Evolutionary conservation across 2,797 vertebrate genomes (phyloP), one percentile per base, ranked within the genome.

Genomic region (Pseudochromis fuscus): DNA sequence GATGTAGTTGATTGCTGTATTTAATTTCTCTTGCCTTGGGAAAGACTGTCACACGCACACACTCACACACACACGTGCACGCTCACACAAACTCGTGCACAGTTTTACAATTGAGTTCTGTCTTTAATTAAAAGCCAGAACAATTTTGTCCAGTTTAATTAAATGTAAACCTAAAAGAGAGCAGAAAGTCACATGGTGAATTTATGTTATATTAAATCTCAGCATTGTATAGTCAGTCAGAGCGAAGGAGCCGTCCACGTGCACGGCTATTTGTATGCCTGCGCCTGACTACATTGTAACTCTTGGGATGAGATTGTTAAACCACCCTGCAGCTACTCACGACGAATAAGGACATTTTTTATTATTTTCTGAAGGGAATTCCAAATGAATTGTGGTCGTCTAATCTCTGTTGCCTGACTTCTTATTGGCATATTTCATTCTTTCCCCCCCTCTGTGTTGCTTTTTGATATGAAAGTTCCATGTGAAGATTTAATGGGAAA

Each of bases 91-190:
- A 79, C 25, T 58, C 80, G 79, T 77, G 68, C 27, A 44, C 65
- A 38, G 64, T 76, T 87, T 80, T 78, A 75, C 73, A 83, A 58
- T 69, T 44, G 27, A 75, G 67, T 85, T 82, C n/a, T 72, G 61
- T 72, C 35, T 79, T 87, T 88, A 86, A 91, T 92, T 92, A 90
- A 88, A 87, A 85, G 45, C 66, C 51, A 12, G 57, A 66, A 62
- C 30, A 72, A n/a, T 79, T 88, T 66, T 73, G 62, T 68, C 64
- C 68, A 52, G 33, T 85, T 87, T 87, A 87, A 89, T 91, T 87
- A 89, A 88, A 82, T 80, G 58, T 58, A 51, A 50, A 82, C 65
- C 44, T 66, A 63, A 82, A 85, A 74, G 33, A 72, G 49, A 75
- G 48, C 48, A 38, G 30, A 67, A 79, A 78, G 65, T 72, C n/a